These are phyloP conservation scores for Rhodeus uyekii DNA, from an alignment of 2,797 vertebrate genomes.

Conservation along the genomic window DNA sequence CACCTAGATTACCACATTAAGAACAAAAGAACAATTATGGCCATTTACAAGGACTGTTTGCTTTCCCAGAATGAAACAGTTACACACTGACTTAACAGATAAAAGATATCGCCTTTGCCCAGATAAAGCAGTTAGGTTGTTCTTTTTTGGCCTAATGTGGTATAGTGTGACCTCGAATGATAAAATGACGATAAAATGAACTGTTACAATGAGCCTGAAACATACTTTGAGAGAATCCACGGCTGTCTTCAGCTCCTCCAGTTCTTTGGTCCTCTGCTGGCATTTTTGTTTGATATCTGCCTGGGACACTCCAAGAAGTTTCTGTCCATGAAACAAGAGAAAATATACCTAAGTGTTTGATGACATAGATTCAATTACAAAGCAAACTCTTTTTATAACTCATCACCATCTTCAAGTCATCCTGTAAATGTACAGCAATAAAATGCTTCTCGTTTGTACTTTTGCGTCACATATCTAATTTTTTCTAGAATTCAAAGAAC, in stretches of 20 bases:
- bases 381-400: background rate
- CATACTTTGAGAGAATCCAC: slow-evolving; percentile 81
- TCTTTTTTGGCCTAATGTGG: slow-evolving; percentile 29
- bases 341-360: background rate
- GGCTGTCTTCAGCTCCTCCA: slow-evolving; percentile 81
- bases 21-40: slow-evolving; percentile 45
- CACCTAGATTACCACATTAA: slow-evolving; percentile 35
- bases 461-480: background rate
- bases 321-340: slow-evolving; percentile 68
- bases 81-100: slow-evolving; percentile 52
- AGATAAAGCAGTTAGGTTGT: slow-evolving; percentile 25
- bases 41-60: slow-evolving; percentile 55
- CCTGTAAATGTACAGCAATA: background rate
- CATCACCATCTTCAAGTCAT: background rate
- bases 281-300: slow-evolving; percentile 83
- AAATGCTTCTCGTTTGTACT: background rate
- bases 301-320: slow-evolving; percentile 80
- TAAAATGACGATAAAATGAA: background rate
- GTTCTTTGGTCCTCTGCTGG: slow-evolving; percentile 81
- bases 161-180: slow-evolving; percentile 27
- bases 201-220: background rate
- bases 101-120: slow-evolving; percentile 29
- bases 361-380: background rate
- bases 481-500: slow-evolving; percentile 42
- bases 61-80: slow-evolving; percentile 41